Percentiles rank a stretch among this genome's conserved stretches.
phyloP scores from a whole-genome alignment of 2,888 invertebrate species.

The Phasia obesa region DNA sequence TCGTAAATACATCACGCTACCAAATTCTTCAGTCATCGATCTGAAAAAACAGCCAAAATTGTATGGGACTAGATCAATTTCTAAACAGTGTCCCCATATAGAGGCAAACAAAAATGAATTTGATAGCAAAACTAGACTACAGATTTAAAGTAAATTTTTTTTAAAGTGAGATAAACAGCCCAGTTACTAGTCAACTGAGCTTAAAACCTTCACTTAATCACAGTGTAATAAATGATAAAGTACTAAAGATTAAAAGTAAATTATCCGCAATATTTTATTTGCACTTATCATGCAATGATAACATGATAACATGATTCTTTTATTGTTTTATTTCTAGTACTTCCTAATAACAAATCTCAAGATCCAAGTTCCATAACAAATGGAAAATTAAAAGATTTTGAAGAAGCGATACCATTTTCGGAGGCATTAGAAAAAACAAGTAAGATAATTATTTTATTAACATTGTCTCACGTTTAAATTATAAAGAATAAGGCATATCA shows the following conservation, averaged over 20 bases:
- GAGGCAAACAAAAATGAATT: too few species aligned
- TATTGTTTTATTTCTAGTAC: conserved; percentile 60
- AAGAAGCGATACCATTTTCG: conserved; percentile 69
- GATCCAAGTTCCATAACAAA: conserved; percentile 52
- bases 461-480: conserved; percentile 11
- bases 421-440: conserved; percentile 72
- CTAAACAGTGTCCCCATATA: too few species aligned
- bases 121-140: too few species aligned
- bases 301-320: conserved; percentile 4
- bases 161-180: too few species aligned
- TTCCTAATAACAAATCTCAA: conserved; percentile 60
- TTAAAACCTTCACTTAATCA: not conserved
- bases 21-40: too few species aligned
- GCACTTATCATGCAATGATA: conserved; percentile 26
- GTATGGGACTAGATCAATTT: too few species aligned
- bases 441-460: conserved; percentile 51
- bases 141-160: too few species aligned
- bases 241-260: not conserved
- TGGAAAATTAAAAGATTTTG: conserved; percentile 53
- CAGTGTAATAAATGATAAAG: not conserved
- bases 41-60: too few species aligned
- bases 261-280: not conserved
- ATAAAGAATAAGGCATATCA: not conserved
- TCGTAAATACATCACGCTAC: too few species aligned
- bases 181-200: too few species aligned